Evolutionary conservation across 1,140 invertebrate genomes (phyloP).

Genomic region (Drosophila kikkawai): DNA sequence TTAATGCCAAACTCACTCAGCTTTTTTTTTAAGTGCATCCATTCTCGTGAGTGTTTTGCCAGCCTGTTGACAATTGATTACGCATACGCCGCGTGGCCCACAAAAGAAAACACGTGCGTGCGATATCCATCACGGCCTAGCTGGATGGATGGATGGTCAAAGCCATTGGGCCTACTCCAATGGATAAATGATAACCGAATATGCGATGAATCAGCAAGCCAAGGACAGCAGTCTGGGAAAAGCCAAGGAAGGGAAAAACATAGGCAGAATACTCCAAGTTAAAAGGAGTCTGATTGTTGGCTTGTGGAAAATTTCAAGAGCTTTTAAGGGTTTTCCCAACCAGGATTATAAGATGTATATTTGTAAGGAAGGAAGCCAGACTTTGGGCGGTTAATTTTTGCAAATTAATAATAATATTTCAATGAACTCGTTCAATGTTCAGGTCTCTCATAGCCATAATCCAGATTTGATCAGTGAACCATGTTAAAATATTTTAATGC

Average conservation of each 20-base stretch:
- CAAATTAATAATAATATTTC: not conserved
- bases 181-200: slow-evolving; percentile 29
- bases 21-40: not conserved
- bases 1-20: too few relatives aligned
- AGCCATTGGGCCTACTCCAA: slow-evolving; percentile 1
- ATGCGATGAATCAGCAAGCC: slow-evolving; percentile 26
- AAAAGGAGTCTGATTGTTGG: not conserved
- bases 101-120: slow-evolving; percentile 25
- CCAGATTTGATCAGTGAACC: not conserved
- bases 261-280: not conserved
- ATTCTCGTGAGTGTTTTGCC: slow-evolving; percentile 24
- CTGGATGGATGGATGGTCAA: slow-evolving; percentile 24
- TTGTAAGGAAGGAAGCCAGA: too few relatives aligned
- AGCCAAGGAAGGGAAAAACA: not conserved
- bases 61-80: slow-evolving; percentile 60
- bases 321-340: not conserved
- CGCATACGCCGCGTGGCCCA: slow-evolving; percentile 47
- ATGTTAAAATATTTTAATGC: not conserved
- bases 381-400: not conserved
- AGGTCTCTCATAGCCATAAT: not conserved
- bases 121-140: slow-evolving; percentile 38
- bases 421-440: not conserved
- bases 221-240: not conserved
- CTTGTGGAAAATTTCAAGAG: not conserved
- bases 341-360: too few relatives aligned